phyloP scores from a whole-genome alignment of 2,113 vertebrate species.

The Calypte anna region DNA sequence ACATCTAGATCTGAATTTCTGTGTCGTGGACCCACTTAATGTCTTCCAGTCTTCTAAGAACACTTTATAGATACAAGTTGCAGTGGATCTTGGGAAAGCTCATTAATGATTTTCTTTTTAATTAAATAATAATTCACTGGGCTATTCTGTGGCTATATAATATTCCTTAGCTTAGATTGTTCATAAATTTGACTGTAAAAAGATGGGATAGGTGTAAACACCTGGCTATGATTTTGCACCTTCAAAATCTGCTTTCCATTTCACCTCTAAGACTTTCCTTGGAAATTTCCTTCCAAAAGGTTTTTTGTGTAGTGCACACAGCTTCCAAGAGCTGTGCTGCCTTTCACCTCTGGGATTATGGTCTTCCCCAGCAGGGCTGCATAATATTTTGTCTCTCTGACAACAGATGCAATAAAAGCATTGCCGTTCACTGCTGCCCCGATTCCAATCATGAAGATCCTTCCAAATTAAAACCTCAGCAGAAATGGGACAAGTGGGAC shows the following conservation, averaged over 20 bases:
- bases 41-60: not conserved
- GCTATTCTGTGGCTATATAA: not conserved
- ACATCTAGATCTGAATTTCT: not conserved
- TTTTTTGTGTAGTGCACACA: not conserved
- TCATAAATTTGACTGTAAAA: not conserved
- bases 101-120: not conserved
- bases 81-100: not conserved
- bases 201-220: not conserved
- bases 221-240: not conserved
- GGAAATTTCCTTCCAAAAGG: not conserved
- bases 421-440: not conserved
- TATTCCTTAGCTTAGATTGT: not conserved
- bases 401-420: not conserved
- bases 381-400: slow-evolving; percentile 45
- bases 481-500: not conserved
- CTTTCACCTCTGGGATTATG: not conserved
- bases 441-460: not conserved
- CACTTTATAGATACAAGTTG: not conserved
- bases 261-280: not conserved
- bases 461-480: not conserved
- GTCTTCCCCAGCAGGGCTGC: not conserved
- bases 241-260: not conserved
- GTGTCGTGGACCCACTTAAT: not conserved
- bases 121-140: not conserved
- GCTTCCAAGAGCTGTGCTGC: not conserved